These are phyloP conservation scores for Morbakka virulenta DNA, from an alignment of 30 jellyfish, hydroid and myxozoan species.

Conservation along the genomic window DNA sequence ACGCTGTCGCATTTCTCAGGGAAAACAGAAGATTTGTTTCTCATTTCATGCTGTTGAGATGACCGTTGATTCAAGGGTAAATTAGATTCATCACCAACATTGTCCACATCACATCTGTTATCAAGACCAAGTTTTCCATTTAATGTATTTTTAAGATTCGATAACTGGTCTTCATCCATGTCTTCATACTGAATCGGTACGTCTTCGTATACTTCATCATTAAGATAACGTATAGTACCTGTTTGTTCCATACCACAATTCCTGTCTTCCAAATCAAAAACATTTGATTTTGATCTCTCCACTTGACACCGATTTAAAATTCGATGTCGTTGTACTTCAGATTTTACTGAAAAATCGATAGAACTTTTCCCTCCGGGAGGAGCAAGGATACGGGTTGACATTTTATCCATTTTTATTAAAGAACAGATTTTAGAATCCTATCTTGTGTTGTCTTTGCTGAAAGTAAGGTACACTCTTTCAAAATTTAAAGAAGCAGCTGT, in stretches of 20 bases:
- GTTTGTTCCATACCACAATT: background rate
- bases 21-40: background rate
- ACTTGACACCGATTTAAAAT: background rate
- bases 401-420: background rate
- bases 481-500: too few relatives aligned
- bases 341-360: background rate
- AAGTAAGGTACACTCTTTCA: too few relatives aligned
- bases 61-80: background rate
- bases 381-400: background rate
- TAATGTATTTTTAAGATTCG: background rate
- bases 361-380: background rate
- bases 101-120: background rate
- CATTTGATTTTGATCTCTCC: background rate
- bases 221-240: background rate
- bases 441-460: too few relatives aligned
- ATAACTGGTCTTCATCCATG: background rate
- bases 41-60: background rate
- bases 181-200: background rate
- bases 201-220: background rate
- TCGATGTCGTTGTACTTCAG: background rate
- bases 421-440: too few relatives aligned
- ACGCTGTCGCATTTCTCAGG: background rate
- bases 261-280: too few relatives aligned
- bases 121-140: background rate
- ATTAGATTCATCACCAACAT: background rate